phyloP scores from a whole-genome alignment of 2,113 vertebrate species.

The Sylvicapra grimmia region DNA sequence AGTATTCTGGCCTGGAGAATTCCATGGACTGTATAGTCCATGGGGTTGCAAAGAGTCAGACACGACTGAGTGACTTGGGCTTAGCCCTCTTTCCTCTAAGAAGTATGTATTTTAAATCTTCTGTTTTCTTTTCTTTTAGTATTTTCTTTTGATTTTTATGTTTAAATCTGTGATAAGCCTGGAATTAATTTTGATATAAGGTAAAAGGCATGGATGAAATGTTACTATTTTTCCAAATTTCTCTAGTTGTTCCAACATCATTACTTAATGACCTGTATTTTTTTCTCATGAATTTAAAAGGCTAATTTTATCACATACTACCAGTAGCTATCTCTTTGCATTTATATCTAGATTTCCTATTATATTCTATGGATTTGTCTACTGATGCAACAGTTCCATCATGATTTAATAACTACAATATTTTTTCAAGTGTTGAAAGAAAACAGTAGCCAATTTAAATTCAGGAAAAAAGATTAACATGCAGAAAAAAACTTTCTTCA shows the following conservation, averaged over 20 bases:
- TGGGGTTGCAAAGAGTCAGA: background rate
- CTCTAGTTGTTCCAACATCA: background rate
- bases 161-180: background rate
- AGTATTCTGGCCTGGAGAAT: background rate
- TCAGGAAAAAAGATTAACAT: background rate
- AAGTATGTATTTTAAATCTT: background rate
- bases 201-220: background rate
- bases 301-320: background rate
- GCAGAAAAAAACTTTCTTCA: background rate
- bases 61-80: background rate
- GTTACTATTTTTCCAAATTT: background rate
- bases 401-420: background rate
- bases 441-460: background rate
- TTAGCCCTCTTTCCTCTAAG: background rate
- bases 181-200: constrained; percentile 9
- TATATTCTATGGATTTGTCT: background rate
- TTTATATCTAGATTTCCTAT: background rate
- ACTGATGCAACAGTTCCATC: background rate
- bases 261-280: background rate
- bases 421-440: background rate
- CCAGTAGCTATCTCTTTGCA: background rate
- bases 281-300: background rate
- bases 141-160: background rate
- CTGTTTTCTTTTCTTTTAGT: background rate
- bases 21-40: background rate